phyloP scores from a whole-genome alignment of 2,888 invertebrate species.

The Watsonalla binaria region DNA sequence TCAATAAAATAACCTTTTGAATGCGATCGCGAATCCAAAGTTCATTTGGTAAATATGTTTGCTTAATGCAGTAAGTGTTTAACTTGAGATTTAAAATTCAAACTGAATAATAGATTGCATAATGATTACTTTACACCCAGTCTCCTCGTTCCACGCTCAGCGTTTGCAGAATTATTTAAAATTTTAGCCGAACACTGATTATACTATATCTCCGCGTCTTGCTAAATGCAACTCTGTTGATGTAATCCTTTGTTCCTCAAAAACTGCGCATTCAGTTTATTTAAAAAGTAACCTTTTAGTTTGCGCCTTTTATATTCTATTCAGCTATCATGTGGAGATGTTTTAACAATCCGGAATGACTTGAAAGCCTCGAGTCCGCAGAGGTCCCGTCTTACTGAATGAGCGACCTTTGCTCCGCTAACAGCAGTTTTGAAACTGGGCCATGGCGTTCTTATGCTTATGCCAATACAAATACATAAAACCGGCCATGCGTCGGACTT shows the following conservation, averaged over 20 bases:
- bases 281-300: not conserved
- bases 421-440: constrained; percentile 56
- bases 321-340: not conserved
- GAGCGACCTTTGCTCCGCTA: constrained; percentile 43
- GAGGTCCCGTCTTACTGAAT: constrained; percentile 24
- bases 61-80: no score
- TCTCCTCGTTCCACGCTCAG: not conserved
- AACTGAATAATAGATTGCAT: not conserved
- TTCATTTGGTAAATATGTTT: no score
- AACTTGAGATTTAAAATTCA: not conserved
- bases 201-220: not conserved
- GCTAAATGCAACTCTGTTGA: not conserved
- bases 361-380: not conserved
- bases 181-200: not conserved
- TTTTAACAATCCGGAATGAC: not conserved
- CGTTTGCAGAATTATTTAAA: not conserved
- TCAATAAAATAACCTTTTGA: no score
- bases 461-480: not conserved
- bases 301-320: not conserved
- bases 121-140: not conserved
- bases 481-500: no score
- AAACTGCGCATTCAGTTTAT: not conserved
- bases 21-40: no score
- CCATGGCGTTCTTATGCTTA: constrained; percentile 24
- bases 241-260: not conserved